These are phyloP conservation scores for Phataginus tricuspis DNA, from an alignment of 2,797 vertebrate genomes.

Conservation along the genomic window DNA sequence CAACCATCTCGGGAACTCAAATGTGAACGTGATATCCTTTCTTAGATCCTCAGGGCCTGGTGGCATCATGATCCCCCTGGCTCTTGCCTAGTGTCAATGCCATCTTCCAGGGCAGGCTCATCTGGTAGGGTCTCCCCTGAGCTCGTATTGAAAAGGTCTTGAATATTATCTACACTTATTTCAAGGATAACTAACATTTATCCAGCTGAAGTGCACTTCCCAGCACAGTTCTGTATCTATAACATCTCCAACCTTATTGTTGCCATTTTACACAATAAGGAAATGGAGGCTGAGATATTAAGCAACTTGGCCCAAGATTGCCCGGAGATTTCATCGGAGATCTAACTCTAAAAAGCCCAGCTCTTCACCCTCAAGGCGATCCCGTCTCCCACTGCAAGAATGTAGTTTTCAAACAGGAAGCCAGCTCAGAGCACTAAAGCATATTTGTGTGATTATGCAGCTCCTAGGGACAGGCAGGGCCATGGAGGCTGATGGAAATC, in stretches of 20 bases:
- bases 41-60: neutral
- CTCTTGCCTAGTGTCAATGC: neutral
- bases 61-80: neutral
- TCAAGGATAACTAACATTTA: rapidly evolving
- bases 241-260: neutral
- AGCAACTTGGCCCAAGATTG: neutral
- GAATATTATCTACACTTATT: neutral
- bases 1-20: neutral
- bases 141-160: neutral
- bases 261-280: neutral
- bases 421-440: neutral
- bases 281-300: neutral
- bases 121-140: neutral
- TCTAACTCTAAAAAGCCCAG: neutral
- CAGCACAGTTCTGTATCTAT: neutral
- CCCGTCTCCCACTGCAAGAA: neutral
- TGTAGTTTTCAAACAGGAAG: neutral
- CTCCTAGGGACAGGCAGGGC: neutral
- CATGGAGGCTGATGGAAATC: neutral
- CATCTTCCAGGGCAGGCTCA: neutral
- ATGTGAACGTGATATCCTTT: neutral
- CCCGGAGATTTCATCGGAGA: neutral
- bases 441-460: neutral
- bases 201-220: neutral
- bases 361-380: neutral